Evolutionary conservation across 2,113 vertebrate genomes (phyloP).

Genomic region (Hippocampus abdominalis): DNA sequence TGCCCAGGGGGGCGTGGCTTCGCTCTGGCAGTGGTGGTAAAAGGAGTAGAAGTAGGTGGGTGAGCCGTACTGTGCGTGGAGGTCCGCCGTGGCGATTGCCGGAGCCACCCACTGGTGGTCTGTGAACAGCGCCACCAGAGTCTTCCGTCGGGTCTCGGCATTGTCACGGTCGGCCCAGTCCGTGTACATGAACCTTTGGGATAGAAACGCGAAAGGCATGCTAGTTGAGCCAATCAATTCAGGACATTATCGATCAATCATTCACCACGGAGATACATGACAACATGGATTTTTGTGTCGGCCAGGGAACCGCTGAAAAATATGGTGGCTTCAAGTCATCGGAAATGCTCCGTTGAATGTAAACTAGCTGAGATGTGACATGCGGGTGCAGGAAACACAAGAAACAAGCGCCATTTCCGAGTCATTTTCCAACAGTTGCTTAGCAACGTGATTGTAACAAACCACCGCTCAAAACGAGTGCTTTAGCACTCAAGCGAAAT

Average conservation of each 20-base stretch:
- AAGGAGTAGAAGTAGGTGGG: conserved; percentile 98
- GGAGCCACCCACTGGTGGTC: conserved; percentile 99
- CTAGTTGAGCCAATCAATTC: background rate
- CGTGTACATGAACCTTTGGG: conserved; percentile 91
- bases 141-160: conserved; percentile 86
- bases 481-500: background rate
- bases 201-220: background rate
- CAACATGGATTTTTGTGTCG: background rate
- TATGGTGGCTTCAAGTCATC: background rate
- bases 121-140: conserved; percentile 90
- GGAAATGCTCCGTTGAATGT: background rate
- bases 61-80: conserved; percentile 95
- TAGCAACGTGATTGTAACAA: background rate
- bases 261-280: background rate
- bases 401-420: background rate
- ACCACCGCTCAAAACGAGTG: background rate
- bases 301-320: background rate
- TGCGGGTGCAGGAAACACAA: background rate
- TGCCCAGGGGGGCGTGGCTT: conserved; percentile 92
- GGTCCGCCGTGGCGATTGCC: conserved; percentile 90
- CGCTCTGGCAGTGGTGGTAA: conserved; percentile 95
- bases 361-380: background rate
- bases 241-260: background rate
- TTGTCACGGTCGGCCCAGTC: conserved; percentile 97
- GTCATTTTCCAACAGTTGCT: conserved; percentile 2